Conservation (phyloP, 1,140 invertebrate species). For the Procambarus virginalis region DNA sequence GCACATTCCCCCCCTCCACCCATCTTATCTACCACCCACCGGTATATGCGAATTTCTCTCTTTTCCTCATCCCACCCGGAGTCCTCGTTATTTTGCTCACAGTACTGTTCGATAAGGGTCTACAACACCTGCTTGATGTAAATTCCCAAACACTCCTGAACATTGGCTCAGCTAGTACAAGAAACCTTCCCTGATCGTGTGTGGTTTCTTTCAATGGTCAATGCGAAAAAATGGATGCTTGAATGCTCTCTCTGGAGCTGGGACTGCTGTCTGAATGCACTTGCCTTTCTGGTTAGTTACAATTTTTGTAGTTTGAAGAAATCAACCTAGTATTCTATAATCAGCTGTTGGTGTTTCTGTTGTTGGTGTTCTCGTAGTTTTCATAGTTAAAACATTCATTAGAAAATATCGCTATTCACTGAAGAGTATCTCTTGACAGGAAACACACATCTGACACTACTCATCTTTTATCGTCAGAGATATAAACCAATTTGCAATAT, state of each 20-base stretch:
- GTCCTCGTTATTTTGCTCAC: neutral
- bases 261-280: conserved; percentile 34
- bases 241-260: conserved; percentile 41
- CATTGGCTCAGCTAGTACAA: neutral
- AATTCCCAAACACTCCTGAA: neutral
- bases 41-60: too few relatives aligned
- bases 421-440: too few relatives aligned
- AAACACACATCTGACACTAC: too few relatives aligned
- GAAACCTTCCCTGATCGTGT: neutral
- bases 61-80: too few relatives aligned
- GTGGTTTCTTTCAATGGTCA: conserved; percentile 1
- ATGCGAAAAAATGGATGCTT: conserved; percentile 37
- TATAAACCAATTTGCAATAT: too few relatives aligned
- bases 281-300: conserved; percentile 18
- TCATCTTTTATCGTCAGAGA: too few relatives aligned
- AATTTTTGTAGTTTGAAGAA: conserved; percentile 41
- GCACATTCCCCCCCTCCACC: too few relatives aligned
- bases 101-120: neutral
- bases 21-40: too few relatives aligned
- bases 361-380: too few relatives aligned
- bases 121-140: neutral
- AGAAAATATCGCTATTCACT: too few relatives aligned
- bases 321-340: neutral
- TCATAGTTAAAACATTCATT: too few relatives aligned
- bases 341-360: too few relatives aligned